Percentiles rank a stretch among this genome's conserved stretches.
Evolutionary conservation across 1,140 invertebrate species (phyloP).

Genomic region (Drosophila pallidifrons): DNA sequence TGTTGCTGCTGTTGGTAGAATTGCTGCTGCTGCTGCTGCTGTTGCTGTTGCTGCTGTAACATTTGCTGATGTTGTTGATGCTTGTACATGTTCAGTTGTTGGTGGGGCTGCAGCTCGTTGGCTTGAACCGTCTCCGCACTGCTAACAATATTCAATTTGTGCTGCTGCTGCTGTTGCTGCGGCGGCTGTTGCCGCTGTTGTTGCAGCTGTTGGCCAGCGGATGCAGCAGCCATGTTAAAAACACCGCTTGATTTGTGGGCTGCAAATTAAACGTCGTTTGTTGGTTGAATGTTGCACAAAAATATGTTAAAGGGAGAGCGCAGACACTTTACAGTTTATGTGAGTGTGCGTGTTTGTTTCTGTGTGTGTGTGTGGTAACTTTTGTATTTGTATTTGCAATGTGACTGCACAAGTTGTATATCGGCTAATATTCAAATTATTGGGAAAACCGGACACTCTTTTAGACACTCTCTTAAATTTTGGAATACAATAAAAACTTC

Average conservation of each 20-base stretch:
- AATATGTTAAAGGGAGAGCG: conserved; percentile 16
- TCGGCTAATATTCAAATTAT: background rate
- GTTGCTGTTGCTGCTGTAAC: conserved; percentile 64
- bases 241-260: conserved; percentile 61
- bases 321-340: background rate
- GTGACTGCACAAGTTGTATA: background rate
- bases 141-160: conserved; percentile 73
- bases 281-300: background rate
- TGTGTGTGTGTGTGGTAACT: background rate
- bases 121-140: conserved; percentile 59
- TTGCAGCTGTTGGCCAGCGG: conserved; percentile 79
- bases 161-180: conserved; percentile 73
- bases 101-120: conserved; percentile 66
- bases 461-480: no score
- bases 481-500: no score
- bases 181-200: conserved; percentile 68
- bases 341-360: background rate
- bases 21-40: conserved; percentile 66
- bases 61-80: conserved; percentile 67
- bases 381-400: background rate
- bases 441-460: no score
- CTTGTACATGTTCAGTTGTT: conserved; percentile 51
- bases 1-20: conserved; percentile 71
- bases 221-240: conserved; percentile 80
- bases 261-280: conserved; percentile 39